Evolutionary conservation across 2,113 vertebrate genomes (phyloP), one percentile per base, ranked within the genome.

Genomic region (Dipodomys merriami): DNA sequence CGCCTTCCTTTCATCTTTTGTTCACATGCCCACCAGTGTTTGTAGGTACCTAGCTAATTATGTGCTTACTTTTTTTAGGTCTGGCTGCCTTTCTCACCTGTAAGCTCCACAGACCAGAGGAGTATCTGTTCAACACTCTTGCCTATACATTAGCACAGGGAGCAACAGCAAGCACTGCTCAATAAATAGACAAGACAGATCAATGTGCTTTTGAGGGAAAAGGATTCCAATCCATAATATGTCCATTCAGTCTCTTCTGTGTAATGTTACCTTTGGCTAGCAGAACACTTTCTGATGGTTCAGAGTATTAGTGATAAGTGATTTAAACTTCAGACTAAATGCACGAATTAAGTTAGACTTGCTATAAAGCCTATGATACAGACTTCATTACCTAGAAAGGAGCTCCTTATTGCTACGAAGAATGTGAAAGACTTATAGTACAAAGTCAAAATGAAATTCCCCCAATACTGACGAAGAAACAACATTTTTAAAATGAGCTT

Each of bases 311-410:
- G 39, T 86, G 79, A 65, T 9, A 77, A 30, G 29, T 73, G 62
- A 86, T 30, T 93, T 92, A 88, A 94, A 72, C 13, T 33, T 78
- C 39, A 25, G 65, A 73, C 46, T 83, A 77, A 93, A 93, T 84
- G 39, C 64, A 71, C 44, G 60, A 80, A 86, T 62, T n/a, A 82
- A 89, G 44, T 83, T 7, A 86, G 25, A 81, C 67, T 88, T 86
- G 77, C 68, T 83, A 67, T 65, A 39, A 80, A 20, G 67, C 49
- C 69, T 11, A 57, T 74, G 78, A 87, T 25, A 2, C 30, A 81
- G 39, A 49, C 25, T 76, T 65, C 86, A 53, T 77, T 79, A 83
- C 5, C 72, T 81, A 72, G 46, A 84, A 96, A 88, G 44, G 10
- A 3, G 20, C 82, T 60, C 88, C 84, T 77, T 77, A 64, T 88